A percentile compares a stretch with the other conserved stretches of the same genome.
phyloP scores from a whole-genome alignment of 2,113 vertebrate species.

The Hippoglossus stenolepis region DNA sequence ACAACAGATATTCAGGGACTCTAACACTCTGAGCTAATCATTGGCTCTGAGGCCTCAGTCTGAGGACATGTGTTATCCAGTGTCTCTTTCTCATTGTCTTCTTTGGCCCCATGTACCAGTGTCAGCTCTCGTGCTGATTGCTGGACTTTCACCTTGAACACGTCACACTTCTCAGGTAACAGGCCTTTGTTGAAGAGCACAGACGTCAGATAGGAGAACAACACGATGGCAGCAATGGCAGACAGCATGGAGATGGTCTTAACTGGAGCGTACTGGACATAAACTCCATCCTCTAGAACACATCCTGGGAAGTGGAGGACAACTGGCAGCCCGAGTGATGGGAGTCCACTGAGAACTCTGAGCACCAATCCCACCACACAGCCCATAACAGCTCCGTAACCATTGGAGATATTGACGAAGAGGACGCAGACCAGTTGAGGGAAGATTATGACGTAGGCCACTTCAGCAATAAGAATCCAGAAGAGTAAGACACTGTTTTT shows the following conservation, averaged over 20 bases:
- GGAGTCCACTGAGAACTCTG: neutral
- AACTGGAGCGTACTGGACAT: constrained; percentile 2
- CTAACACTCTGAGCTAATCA: too few species aligned
- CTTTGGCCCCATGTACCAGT: too few species aligned
- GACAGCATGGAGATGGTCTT: neutral
- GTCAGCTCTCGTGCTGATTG: too few species aligned
- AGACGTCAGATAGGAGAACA: too few species aligned
- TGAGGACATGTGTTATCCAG: too few species aligned
- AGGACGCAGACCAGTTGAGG: constrained; percentile 4
- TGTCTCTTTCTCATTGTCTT: too few species aligned
- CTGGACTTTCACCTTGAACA: too few species aligned
- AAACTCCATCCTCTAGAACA: neutral
- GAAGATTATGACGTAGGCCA: neutral
- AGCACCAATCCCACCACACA: neutral
- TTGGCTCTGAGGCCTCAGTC: too few species aligned
- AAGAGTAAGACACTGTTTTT: neutral
- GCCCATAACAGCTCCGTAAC: neutral
- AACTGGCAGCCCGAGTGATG: neutral
- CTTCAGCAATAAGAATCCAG: neutral
- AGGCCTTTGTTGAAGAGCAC: too few species aligned
- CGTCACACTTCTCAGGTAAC: too few species aligned
- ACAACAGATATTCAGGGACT: too few species aligned
- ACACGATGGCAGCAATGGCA: too few species aligned
- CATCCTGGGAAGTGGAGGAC: constrained; percentile 8
- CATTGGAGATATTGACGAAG: neutral